Conservation (phyloP, 2,888 invertebrate genomes). For the Brachypterus glaber region DNA sequence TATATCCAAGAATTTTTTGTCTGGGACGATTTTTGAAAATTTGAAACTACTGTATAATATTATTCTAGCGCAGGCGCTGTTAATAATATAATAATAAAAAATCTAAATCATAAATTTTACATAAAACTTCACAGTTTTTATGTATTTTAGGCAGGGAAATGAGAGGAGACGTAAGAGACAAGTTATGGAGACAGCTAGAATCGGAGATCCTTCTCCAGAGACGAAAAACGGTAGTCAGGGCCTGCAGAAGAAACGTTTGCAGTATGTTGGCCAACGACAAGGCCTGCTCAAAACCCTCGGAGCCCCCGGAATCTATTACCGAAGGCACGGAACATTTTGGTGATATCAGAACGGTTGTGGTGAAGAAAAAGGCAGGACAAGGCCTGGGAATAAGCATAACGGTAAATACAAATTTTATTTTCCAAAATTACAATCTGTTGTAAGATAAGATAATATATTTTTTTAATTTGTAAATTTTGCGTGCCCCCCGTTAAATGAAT, state of each 20-base stretch:
- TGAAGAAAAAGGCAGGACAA: constrained; percentile 64
- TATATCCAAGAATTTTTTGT: no score
- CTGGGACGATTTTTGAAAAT: no score
- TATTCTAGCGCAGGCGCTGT: no score
- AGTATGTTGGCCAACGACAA: constrained; percentile 32
- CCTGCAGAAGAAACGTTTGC: constrained; percentile 51
- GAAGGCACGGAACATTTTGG: constrained; percentile 40
- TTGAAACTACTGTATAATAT: no score
- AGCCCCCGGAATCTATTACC: constrained; percentile 25
- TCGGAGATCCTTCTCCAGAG: constrained; percentile 78
- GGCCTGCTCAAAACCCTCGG: constrained; percentile 31
- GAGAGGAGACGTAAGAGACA: constrained; percentile 69
- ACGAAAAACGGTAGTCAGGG: constrained; percentile 69
- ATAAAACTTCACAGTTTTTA: no score
- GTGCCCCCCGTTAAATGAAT: no score
- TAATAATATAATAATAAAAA: no score
- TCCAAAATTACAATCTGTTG: not conserved
- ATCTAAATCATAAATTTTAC: no score
- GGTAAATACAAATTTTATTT: constrained; percentile 41
- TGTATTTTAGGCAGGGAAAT: constrained; percentile 59
- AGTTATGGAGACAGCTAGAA: constrained; percentile 72
- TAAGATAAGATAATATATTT: no score
- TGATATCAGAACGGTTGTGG: constrained; percentile 53
- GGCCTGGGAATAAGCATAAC: constrained; percentile 80
- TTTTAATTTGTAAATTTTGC: constrained; percentile 8